These are phyloP conservation scores for Xestia xanthographa DNA, from an alignment of 2,888 invertebrate species.

Conservation along the genomic window DNA sequence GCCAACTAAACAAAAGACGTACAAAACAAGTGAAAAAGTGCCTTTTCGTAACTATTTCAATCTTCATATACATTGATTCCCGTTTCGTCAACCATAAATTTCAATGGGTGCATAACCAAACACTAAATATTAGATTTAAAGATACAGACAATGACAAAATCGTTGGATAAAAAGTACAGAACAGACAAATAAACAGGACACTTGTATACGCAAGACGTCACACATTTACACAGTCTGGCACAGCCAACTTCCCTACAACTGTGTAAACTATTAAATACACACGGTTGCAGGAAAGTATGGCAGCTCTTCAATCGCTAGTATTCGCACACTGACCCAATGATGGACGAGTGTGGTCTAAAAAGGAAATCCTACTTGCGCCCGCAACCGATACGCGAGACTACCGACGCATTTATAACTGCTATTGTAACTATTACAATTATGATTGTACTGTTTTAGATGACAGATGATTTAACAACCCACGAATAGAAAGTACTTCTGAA, in stretches of 20 bases:
- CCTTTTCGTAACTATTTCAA: too few relatives aligned
- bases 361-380: conserved; percentile 89
- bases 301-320: conserved; percentile 69
- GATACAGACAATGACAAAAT: neutral
- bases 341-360: conserved; percentile 86
- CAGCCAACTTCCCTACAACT: conserved; percentile 3
- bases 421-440: conserved; percentile 69
- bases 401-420: conserved; percentile 76
- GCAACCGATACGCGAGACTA: conserved; percentile 84
- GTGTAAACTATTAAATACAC: conserved; percentile 10
- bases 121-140: neutral
- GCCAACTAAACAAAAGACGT: too few relatives aligned
- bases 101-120: too few relatives aligned
- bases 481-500: neutral
- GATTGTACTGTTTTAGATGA: neutral
- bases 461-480: neutral
- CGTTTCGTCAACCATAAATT: too few relatives aligned
- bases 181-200: neutral
- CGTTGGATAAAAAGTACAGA: neutral
- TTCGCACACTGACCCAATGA: conserved; percentile 89
- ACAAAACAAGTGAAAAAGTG: too few relatives aligned
- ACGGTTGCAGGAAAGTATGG: conserved; percentile 59
- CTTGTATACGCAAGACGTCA: neutral
- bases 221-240: conserved; percentile 13
- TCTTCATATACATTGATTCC: too few relatives aligned